Evolutionary conservation across 2,113 vertebrate species (phyloP).

Genomic region (Psophia crepitans): DNA sequence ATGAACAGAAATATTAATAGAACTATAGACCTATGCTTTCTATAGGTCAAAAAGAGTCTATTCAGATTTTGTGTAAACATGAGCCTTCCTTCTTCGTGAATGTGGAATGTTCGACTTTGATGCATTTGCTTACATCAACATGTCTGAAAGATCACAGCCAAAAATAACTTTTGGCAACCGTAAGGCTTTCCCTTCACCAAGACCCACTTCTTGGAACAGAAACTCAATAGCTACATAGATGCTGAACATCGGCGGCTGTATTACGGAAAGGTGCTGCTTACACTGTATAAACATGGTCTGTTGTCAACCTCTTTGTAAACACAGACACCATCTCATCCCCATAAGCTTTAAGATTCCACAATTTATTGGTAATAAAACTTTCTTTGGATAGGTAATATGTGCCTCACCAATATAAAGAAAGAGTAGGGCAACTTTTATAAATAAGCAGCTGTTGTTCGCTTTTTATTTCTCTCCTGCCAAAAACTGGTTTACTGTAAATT

Average conservation of each 20-base stretch:
- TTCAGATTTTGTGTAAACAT: background rate
- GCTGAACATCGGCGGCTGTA: background rate
- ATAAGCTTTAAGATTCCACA: background rate
- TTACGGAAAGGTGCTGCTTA: background rate
- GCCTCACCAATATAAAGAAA: slow-evolving; percentile 8
- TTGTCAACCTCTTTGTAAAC: background rate
- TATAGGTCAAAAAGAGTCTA: background rate
- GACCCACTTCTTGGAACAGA: background rate
- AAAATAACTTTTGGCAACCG: background rate
- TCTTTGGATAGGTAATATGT: background rate
- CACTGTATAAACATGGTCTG: background rate
- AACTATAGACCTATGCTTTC: background rate
- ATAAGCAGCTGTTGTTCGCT: slow-evolving; percentile 64
- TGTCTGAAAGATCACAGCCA: background rate
- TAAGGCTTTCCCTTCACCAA: background rate
- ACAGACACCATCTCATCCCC: background rate
- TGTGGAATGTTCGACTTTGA: background rate
- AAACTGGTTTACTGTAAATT: slow-evolving; percentile 75
- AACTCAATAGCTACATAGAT: background rate
- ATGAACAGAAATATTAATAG: background rate
- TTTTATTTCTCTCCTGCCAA: slow-evolving; percentile 71
- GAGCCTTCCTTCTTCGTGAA: background rate
- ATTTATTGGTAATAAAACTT: slow-evolving; percentile 1
- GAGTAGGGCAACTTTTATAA: slow-evolving; percentile 40
- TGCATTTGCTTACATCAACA: background rate